phyloP scores from a whole-genome alignment of 2,888 invertebrate genomes.

The Xestoiulus laeticollis region DNA sequence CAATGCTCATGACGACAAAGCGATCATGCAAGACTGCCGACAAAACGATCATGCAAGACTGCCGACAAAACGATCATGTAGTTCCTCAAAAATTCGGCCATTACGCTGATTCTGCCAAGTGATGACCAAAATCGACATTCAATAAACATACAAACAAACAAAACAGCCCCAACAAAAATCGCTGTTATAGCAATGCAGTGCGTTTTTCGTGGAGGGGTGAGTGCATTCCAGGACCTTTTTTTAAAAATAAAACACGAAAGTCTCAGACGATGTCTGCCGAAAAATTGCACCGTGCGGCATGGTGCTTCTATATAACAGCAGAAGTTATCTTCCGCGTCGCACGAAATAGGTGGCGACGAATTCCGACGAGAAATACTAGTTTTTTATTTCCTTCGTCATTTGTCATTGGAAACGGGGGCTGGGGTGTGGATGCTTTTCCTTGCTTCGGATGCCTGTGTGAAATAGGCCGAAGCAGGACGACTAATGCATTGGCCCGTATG shows the following conservation, averaged over 20 bases:
- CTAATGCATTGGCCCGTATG: neutral
- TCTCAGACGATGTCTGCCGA: neutral
- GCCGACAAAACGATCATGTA: too few relatives aligned
- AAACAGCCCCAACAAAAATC: neutral
- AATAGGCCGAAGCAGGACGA: constrained; percentile 10
- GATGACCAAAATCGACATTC: too few relatives aligned
- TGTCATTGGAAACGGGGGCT: neutral
- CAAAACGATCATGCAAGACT: too few relatives aligned
- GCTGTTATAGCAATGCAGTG: neutral
- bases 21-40: too few relatives aligned
- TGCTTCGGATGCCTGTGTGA: constrained; percentile 1
- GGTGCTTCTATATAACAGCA: neutral
- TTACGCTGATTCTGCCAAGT: too few relatives aligned
- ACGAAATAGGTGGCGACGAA: constrained; percentile 28
- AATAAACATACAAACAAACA: too few relatives aligned
- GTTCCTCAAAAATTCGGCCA: too few relatives aligned
- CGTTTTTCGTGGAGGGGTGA: neutral
- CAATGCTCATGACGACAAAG: too few relatives aligned
- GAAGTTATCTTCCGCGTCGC: neutral
- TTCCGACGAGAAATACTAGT: neutral
- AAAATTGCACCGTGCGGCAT: neutral
- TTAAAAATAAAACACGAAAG: neutral
- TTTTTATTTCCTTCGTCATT: neutral
- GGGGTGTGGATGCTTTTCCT: neutral
- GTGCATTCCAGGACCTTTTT: neutral